Base-by-base conservation (phyloP, 1,140 invertebrate species). In the Steinernema feltiae region DNA sequence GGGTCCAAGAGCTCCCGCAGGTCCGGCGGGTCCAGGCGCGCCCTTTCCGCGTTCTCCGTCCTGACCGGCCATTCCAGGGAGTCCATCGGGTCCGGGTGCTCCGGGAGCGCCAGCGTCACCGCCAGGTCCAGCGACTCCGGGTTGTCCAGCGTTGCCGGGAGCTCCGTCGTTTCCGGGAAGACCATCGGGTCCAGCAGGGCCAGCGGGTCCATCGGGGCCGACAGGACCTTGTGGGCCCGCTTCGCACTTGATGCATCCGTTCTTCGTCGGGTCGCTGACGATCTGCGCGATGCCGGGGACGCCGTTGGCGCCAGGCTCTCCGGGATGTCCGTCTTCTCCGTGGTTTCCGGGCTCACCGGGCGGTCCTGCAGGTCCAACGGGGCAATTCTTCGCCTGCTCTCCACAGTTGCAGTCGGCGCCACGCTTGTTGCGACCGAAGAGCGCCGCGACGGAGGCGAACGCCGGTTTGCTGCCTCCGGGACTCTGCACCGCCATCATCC, bases 111-210 rank as follows among this genome's bases (percentile, higher is more conserved):
- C 78, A 70, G 48, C 32, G 30, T 73, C 48, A 32, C 78, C 78
- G 32, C 46, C 72, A 41, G 73, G 31, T 74, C 78, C 78, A 35
- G 79, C 76, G 69, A 27, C 70, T 75, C 63, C 77, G 73, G 48
- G 69, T 7, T 70, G 31, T 24, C 74, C 77, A 30, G 74, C 35
- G 3, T 7, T 2, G 35, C 73, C 71, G 0, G 63, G 27, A n/a
- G 29, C 41, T 27, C 53, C 30, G 32, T 70, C 76, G 72, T 78
- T 73, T 70, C 78, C 78, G 30, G 77, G 74, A 30, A 76, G 74
- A 70, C 78, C 78, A 74, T 70, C 71, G 48, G 78, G 78, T 74
- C 78, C 78, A 53, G 75, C 48, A 18, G 76, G 30, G 78, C 78
- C 78, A 48, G 78, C 75, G 30, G 73, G 48, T 79, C 78, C 78